Base-by-base conservation (phyloP, 1,140 invertebrate species). In the Drosophila hydei region DNA sequence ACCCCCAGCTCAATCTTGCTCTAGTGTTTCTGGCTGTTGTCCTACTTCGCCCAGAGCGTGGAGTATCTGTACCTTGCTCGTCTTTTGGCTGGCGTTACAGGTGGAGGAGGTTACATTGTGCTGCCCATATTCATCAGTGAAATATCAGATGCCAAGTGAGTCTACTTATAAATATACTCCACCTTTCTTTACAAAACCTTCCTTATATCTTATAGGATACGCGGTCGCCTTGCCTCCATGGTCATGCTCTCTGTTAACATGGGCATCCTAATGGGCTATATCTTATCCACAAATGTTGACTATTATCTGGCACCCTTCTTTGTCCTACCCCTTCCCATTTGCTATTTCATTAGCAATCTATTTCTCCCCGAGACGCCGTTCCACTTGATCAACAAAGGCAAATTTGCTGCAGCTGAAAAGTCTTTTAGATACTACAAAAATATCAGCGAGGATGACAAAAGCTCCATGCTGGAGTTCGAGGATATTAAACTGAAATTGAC, bases 291-390 rank as follows among this genome's bases (percentile, higher is more conserved):
- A n/a, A 92, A 92, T 65, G 92, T 94, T 0, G 91, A 91, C 23
- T 97, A 95, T 93, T 92, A 92, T 25, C 90, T 91, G 0, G 91
- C 97, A n/a, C 95, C 96, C 0, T 91, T 95, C 1, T 88, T 95
- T 7, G 94, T 95, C 43, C 93, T 94, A 0, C 72, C 94, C 0
- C 79, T 97, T 19, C 95, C 96, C 7, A 76, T 95, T 0, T 48
- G 96, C 0, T 95, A 96, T 33, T 91, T 95, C 0, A 54, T 94
- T 0, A 92, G 93, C 0, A 95, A 96, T 14, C 65, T 94, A 27
- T 95, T 93, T 79, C 63, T 98, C 91, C 97, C 97, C 0, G 97
- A 98, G 91, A 97, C 97, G 6, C 97, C 97, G 0, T 92, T 94
- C 9, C 95, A 94, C 92, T 91, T 95, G 1, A 92, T 95, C 60